Base-by-base conservation (phyloP, 2,113 vertebrate genomes). In the Monopterus albus region DNA sequence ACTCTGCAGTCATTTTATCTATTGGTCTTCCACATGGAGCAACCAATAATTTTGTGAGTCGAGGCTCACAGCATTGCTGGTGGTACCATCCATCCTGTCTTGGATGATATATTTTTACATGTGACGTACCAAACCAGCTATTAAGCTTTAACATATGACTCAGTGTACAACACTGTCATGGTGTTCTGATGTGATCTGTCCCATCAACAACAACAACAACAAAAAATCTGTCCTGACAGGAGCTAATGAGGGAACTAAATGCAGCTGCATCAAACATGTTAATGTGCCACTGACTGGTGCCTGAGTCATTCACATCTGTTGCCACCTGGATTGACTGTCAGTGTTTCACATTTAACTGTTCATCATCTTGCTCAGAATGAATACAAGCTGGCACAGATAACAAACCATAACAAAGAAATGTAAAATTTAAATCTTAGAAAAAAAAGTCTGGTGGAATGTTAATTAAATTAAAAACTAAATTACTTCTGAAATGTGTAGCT, bases 301-400 rank as follows among this genome's bases (percentile, higher is more conserved):
- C 74, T 77, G 81, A 87, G 55, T 90, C 81, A 84, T 39, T 77
- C 57, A 29, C 72, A 78, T 81, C 72, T 70, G 62, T 61, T 53
- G 42, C 26, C 45, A 56, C 31, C 20, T 58, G 65, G 26, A 70
- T 65, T 72, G 73, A 78, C 43, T 60, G 49, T 10, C 7, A 35
- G 36, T 1, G 0, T 57, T 46, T 70, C 35, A 66, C 45, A n/a
- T n/a, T 69, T 18, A 23, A 58, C 6, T 26, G 62, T 13, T 69
- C 47, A 63, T 71, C 36, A 74, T 20, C 14, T 12, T 40, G 33
- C 31, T 62, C 6, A 58, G 5, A 78, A 65, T 36, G 10, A 50
- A 63, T 35, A 0, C 2, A 21, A 28, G 25, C 28, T 39, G 20
- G 23, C 11, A 2, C 15, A 35, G 5, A n/a, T 12, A 57, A 23